A percentile compares a stretch with the other conserved stretches of the same genome.
Evolutionary conservation across 1,140 invertebrate species (phyloP).

Genomic region (Euborellia annulipes): DNA sequence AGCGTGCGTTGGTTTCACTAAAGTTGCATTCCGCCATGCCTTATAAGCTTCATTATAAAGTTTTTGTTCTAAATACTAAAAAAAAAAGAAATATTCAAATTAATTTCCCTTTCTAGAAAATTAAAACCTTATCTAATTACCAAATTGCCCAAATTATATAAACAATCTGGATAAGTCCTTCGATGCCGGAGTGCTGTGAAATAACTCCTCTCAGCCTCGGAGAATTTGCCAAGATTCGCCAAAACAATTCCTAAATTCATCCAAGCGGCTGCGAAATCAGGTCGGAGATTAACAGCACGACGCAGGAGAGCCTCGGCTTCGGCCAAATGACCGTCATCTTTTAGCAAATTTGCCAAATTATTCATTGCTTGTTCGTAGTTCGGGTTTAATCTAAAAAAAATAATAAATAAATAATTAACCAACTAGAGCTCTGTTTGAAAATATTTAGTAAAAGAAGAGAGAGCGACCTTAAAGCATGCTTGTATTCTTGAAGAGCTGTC

Average conservation of each 20-base stretch:
- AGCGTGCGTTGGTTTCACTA: slow-evolving; percentile 55
- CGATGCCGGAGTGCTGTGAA: slow-evolving; percentile 56
- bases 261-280: slow-evolving; percentile 87
- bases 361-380: slow-evolving; percentile 94
- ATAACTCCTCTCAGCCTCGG: slow-evolving; percentile 65
- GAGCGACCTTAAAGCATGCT: slow-evolving; percentile 59
- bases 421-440: too few species aligned
- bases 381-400: slow-evolving; percentile 53
- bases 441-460: too few species aligned
- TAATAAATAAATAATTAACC: too few species aligned
- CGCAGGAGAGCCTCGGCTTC: slow-evolving; percentile 63
- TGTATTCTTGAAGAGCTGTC: slow-evolving; percentile 61
- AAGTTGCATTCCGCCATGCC: slow-evolving; percentile 68
- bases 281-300: slow-evolving; percentile 52
- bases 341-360: slow-evolving; percentile 85
- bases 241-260: slow-evolving; percentile 94
- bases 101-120: neutral
- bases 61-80: slow-evolving; percentile 45
- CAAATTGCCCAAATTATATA: slow-evolving; percentile 88
- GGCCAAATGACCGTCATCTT: slow-evolving; percentile 50
- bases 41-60: slow-evolving; percentile 38
- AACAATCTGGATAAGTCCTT: slow-evolving; percentile 76
- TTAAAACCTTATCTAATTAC: slow-evolving; percentile 31
- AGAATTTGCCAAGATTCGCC: slow-evolving; percentile 49
- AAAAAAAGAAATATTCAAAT: slow-evolving; percentile 6